These are phyloP conservation scores for Theretra japonica DNA, from an alignment of 2,888 invertebrate species.

Conservation along the genomic window DNA sequence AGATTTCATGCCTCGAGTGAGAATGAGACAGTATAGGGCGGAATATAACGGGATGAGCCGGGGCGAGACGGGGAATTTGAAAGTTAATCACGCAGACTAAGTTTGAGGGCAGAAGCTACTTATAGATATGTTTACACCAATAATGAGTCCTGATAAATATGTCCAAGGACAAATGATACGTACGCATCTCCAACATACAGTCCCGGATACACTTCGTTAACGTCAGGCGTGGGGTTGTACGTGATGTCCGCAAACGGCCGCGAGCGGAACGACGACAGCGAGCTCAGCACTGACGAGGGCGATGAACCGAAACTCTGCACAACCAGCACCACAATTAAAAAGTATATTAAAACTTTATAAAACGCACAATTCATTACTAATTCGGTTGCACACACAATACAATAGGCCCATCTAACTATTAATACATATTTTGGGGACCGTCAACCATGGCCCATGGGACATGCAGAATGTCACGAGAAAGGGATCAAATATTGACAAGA, in stretches of 20 bases:
- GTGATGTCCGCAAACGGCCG: slow-evolving; percentile 65
- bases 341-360: not conserved
- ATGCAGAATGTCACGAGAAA: no score
- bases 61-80: no score
- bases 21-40: no score
- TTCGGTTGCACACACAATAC: slow-evolving; percentile 9
- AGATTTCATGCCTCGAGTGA: no score
- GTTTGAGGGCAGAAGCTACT: no score
- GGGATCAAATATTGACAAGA: not conserved
- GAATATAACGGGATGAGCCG: no score
- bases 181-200: slow-evolving; percentile 91
- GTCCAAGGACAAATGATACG: slow-evolving; percentile 59
- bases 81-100: no score
- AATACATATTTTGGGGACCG: no score
- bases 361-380: not conserved
- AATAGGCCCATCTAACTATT: not conserved
- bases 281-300: slow-evolving; percentile 70
- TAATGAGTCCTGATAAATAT: not conserved
- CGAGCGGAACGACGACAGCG: slow-evolving; percentile 69
- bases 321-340: slow-evolving; percentile 34
- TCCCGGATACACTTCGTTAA: slow-evolving; percentile 91
- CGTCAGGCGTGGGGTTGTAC: slow-evolving; percentile 85
- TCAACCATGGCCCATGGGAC: not conserved
- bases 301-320: slow-evolving; percentile 73
- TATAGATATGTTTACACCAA: no score